Conservation (phyloP, 2,797 vertebrate species). For the Parauchenoglanis punctatus region DNA sequence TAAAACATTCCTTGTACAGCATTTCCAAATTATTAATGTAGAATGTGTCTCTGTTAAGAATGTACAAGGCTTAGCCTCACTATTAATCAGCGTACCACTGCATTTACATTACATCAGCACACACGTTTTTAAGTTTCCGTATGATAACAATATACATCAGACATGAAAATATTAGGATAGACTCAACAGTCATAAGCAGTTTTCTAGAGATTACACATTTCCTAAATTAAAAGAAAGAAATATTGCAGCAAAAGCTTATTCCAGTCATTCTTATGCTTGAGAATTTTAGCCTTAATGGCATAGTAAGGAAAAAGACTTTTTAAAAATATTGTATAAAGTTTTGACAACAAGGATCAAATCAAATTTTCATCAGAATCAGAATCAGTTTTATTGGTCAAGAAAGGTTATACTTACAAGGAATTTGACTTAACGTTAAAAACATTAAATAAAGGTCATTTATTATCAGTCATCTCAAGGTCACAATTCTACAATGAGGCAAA, state of each 20-base stretch:
- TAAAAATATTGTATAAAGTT: not conserved
- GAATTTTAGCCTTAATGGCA: not conserved
- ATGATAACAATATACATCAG: not conserved
- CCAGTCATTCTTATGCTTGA: not conserved
- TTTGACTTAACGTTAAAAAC: too few relatives aligned
- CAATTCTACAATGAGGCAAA: not conserved
- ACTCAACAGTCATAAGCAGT: not conserved
- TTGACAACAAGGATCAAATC: conserved; percentile 49
- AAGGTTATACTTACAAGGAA: too few relatives aligned
- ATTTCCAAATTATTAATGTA: not conserved
- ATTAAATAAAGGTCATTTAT: not conserved
- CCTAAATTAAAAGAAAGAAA: not conserved
- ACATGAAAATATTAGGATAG: not conserved
- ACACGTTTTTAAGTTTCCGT: not conserved
- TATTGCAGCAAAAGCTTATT: not conserved
- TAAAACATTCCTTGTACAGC: not conserved
- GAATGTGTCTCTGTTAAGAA: not conserved
- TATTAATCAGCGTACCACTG: not conserved
- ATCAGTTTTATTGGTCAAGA: too few relatives aligned
- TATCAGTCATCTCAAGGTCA: not conserved
- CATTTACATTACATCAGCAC: not conserved
- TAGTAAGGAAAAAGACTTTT: not conserved
- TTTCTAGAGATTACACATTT: not conserved
- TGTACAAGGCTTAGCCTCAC: not conserved
- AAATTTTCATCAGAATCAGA: not conserved